Conservation (phyloP, 2,888 invertebrate species). For the Amiota mariae region DNA sequence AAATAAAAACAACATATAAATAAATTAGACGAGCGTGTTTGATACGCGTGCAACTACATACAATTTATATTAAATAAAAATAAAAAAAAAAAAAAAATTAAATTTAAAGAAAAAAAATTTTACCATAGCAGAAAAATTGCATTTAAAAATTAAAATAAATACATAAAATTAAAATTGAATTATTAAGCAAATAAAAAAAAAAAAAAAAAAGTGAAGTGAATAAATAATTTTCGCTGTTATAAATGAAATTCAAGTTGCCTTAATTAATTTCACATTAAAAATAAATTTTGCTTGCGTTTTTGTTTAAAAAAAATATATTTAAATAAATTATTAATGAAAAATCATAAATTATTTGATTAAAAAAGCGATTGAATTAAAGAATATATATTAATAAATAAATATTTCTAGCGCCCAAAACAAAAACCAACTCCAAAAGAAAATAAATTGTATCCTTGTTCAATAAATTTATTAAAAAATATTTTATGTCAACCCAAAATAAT, state of each 20-base stretch:
- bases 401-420: background rate
- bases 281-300: conserved; percentile 42
- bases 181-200: conserved; percentile 21
- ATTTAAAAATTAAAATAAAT: conserved; percentile 18
- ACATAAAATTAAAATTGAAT: conserved; percentile 37
- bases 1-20: conserved; percentile 1
- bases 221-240: conserved; percentile 35
- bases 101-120: conserved; percentile 38
- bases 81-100: conserved; percentile 33
- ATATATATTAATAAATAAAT: conserved; percentile 7
- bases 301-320: conserved; percentile 43
- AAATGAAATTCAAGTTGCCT: conserved; percentile 64
- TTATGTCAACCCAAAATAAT: background rate
- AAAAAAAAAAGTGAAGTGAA: conserved; percentile 24
- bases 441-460: background rate
- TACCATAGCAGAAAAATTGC: conserved; percentile 38
- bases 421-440: background rate
- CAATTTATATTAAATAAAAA: conserved; percentile 10
- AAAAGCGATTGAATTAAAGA: conserved; percentile 9
- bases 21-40: conserved; percentile 36
- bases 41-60: conserved; percentile 32
- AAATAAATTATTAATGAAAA: background rate
- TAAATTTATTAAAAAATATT: conserved; percentile 10
- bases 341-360: conserved; percentile 1
- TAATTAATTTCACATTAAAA: conserved; percentile 46